Evolutionary conservation across 1,140 invertebrate species (phyloP).

Genomic region (Cotesia vestalis): DNA sequence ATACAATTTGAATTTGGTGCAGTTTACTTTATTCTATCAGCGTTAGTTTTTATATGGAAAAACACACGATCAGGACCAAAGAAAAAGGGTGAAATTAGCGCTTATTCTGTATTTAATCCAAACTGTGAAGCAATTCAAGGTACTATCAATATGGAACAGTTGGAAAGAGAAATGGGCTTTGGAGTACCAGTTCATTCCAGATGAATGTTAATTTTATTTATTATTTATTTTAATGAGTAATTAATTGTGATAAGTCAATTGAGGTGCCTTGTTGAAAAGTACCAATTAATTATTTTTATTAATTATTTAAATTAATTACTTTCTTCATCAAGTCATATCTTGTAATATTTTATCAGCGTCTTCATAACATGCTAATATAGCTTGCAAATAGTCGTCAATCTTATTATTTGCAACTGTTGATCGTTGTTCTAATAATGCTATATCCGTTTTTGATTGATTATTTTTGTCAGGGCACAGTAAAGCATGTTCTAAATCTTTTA

Average conservation of each 20-base stretch:
- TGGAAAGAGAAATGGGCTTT: slow-evolving; percentile 81
- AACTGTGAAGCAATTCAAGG: slow-evolving; percentile 93
- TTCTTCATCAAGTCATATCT: slow-evolving; percentile 32
- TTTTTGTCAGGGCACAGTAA: slow-evolving; percentile 52
- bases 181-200: not conserved
- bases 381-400: slow-evolving; percentile 43
- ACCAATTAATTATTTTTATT: not conserved
- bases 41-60: slow-evolving; percentile 81
- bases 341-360: slow-evolving; percentile 45
- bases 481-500: slow-evolving; percentile 53
- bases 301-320: not conserved
- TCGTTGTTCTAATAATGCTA: slow-evolving; percentile 67
- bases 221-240: too few species aligned
- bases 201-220: too few species aligned
- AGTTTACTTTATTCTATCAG: slow-evolving; percentile 85
- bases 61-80: slow-evolving; percentile 82
- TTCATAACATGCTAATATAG: slow-evolving; percentile 52
- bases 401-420: slow-evolving; percentile 48
- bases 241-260: slow-evolving; percentile 1
- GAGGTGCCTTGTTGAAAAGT: slow-evolving; percentile 6
- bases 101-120: slow-evolving; percentile 98
- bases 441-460: slow-evolving; percentile 66
- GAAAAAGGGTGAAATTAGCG: slow-evolving; percentile 82
- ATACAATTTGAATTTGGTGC: slow-evolving; percentile 88
- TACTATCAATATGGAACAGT: slow-evolving; percentile 93